Base-by-base conservation (phyloP, 35 echinoderm and acorn worm species). In the Heliocidaris erythrogramma region DNA sequence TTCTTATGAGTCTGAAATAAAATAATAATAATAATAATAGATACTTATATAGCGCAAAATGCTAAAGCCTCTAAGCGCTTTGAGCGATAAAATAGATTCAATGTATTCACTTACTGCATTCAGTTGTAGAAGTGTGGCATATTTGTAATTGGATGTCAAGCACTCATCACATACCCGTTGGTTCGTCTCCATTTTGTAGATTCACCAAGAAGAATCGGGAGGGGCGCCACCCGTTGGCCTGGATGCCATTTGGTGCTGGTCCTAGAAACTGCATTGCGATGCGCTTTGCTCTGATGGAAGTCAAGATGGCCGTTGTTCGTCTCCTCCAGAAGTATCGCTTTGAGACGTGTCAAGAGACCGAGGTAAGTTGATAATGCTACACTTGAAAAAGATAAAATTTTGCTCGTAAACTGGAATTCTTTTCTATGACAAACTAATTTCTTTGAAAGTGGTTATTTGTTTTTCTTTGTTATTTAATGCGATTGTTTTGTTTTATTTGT, bases 241-340 rank as follows among this genome's bases (percentile, higher is more conserved):
- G 61, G 32, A 30, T 94, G 35, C 95, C 97, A 31, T 97, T 97
- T 90, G 97, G 97, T 32, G 48, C 60, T 85, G 96, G 96, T 48
- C 96, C 96, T 9, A 65, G 96, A 31, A 96, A 87, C 42, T 97
- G 97, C 90, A 48, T 97, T 27, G 97, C 95, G 7, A 98, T 98
- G 97, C 49, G 95, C 5, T 96, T 98, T 90, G 97, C 97, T 60
- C 27, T 98, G 69, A 94, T 98, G 94, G 95, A 96, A 84, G 85
- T 90, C 85, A 98, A 98, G 92, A 96, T 98, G 90, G 97, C 95
- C 21, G 21, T 95, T 21, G 91, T 97, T 9, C 60, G 97, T 47
- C 30, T 96, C 24, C 48, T 97, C 14, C 95, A 95, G 56, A 93
- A 98, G 32, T 96, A 94, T 59, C 91, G 49, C 48, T 94, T 96